These are phyloP conservation scores for Drosophila setosimentum DNA, from an alignment of 2,888 invertebrate species.

Conservation along the genomic window DNA sequence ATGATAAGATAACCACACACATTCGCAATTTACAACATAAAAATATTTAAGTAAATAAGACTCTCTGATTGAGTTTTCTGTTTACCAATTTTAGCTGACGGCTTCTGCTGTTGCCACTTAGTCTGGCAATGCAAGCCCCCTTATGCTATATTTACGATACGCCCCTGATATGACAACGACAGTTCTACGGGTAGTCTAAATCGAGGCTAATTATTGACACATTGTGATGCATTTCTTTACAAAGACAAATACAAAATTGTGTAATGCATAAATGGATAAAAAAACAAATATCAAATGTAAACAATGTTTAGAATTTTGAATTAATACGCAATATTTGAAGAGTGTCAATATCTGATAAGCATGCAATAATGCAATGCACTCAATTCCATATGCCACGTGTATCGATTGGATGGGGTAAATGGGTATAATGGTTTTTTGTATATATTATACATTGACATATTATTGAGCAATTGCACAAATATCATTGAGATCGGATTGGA, in stretches of 20 bases:
- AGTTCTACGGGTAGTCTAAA: neutral
- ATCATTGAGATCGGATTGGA: neutral
- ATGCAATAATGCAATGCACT: neutral
- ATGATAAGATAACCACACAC: constrained; percentile 58
- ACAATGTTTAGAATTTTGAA: neutral
- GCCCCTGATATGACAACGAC: constrained; percentile 7
- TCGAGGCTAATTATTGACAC: neutral
- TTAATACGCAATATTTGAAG: constrained; percentile 28
- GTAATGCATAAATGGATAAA: neutral
- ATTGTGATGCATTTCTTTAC: constrained; percentile 17
- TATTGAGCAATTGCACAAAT: neutral
- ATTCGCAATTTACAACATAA: constrained; percentile 60
- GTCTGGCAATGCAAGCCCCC: constrained; percentile 42
- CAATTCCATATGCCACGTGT: neutral
- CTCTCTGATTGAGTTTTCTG: constrained; percentile 31
- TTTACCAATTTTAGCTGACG: constrained; percentile 25
- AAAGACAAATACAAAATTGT: neutral
- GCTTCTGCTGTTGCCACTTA: constrained; percentile 58
- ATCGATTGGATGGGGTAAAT: neutral
- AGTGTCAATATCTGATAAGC: constrained; percentile 51
- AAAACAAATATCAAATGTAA: neutral
- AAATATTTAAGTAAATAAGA: constrained; percentile 35
- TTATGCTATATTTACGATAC: constrained; percentile 14
- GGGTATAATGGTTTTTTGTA: too few relatives aligned
- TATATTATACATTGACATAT: neutral